These are phyloP conservation scores for Fulica atra DNA, from an alignment of 2,113 vertebrate species.

Conservation along the genomic window DNA sequence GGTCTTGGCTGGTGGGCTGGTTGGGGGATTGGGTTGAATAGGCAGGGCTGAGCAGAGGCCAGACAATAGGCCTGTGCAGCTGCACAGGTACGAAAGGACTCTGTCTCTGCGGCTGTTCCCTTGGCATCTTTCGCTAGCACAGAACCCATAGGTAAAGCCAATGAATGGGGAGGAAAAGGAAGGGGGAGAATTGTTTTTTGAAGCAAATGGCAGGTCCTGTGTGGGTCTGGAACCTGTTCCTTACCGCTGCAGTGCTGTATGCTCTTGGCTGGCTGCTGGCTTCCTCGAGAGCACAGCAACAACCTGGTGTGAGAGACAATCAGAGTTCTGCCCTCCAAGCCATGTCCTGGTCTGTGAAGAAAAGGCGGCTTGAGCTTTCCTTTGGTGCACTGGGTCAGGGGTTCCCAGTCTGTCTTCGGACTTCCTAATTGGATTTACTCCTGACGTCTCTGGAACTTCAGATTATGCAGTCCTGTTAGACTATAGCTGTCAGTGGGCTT, in stretches of 20 bases:
- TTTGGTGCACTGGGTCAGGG: not conserved
- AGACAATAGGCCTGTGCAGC: not conserved
- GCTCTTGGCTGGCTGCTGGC: constrained; percentile 6
- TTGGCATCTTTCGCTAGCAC: not conserved
- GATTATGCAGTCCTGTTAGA: constrained; percentile 3
- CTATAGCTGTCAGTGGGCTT: constrained; percentile 34
- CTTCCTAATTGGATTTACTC: constrained; percentile 47
- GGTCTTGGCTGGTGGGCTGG: not conserved
- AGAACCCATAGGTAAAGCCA: not conserved
- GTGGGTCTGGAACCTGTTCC: not conserved
- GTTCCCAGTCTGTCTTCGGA: constrained; percentile 1
- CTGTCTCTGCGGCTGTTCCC: not conserved
- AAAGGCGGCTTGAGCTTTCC: not conserved
- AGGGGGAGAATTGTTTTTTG: not conserved
- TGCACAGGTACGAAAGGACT: not conserved
- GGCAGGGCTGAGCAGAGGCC: not conserved
- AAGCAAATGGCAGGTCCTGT: constrained; percentile 5
- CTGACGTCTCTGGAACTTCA: constrained; percentile 11
- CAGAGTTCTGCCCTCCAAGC: not conserved
- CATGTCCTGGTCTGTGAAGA: not conserved
- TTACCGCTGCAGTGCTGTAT: not conserved
- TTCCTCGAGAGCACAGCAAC: not conserved
- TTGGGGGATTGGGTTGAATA: not conserved
- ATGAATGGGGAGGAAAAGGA: not conserved
- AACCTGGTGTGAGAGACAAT: not conserved